Evolutionary conservation across 2,888 invertebrate genomes (phyloP).

Genomic region (Mythimna pallens): DNA sequence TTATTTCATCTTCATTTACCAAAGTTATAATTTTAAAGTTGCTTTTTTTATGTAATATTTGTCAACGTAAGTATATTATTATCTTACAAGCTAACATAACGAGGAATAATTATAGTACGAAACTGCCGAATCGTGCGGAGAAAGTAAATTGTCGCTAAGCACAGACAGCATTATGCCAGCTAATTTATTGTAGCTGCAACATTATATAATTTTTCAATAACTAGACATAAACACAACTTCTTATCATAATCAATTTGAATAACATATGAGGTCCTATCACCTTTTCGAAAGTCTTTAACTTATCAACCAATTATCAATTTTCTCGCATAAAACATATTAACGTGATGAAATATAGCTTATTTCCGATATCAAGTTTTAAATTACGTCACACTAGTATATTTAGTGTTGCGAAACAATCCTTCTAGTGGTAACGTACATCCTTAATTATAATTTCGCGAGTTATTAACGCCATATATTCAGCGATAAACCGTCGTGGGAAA

Average conservation of each 20-base stretch:
- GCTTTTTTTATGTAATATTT: background rate
- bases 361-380: constrained; percentile 22
- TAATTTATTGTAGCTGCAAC: constrained; percentile 22
- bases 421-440: constrained; percentile 16
- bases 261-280: constrained; percentile 27
- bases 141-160: constrained; percentile 54
- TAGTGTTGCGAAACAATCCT: constrained; percentile 38
- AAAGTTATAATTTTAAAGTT: background rate
- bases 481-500: constrained; percentile 8
- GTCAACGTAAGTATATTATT: constrained; percentile 5
- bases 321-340: constrained; percentile 20
- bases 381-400: constrained; percentile 22
- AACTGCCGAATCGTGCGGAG: constrained; percentile 65
- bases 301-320: constrained; percentile 20
- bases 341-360: constrained; percentile 26
- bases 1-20: background rate
- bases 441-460: constrained; percentile 29
- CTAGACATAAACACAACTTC: constrained; percentile 3
- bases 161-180: constrained; percentile 7
- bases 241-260: constrained; percentile 45
- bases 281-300: constrained; percentile 33
- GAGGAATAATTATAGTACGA: constrained; percentile 23
- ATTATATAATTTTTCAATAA: constrained; percentile 39
- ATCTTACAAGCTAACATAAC: constrained; percentile 14
- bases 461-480: constrained; percentile 27